Base-by-base conservation (phyloP, 2,797 vertebrate genomes). In the Diglossa cyanea region DNA sequence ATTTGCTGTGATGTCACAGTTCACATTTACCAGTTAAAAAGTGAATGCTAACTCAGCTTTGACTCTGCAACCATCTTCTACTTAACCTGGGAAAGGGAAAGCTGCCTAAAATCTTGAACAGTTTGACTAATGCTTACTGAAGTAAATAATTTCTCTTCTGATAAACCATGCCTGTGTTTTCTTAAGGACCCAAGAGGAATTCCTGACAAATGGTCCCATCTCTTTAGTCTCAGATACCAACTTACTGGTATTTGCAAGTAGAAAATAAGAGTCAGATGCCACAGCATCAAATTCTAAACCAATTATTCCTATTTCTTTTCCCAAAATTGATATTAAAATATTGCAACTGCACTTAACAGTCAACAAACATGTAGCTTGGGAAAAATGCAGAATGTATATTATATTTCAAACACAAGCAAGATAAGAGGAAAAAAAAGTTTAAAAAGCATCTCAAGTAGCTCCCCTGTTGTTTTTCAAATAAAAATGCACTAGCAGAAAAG, bases 381-480 rank as follows among this genome's bases (percentile, higher is more conserved):
- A 83, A 88, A 95, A 90, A 67, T 23, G 58, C 3, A 62, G 42
- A 72, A 83, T 5, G 7, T 19, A 11, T 62, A 72, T 20, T 65
- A 5, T 45, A 85, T 91, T 93, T 77, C 57, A 40, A 77, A 68
- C 20, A 87, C 13, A 50, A 11, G 10, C 17, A 77, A 74, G 33
- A 13, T 35, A 80, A 61, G 33, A 76, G 20, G 47, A 88, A 92
- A 87, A 87, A 14, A 5, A 44, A 79, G 30, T 66, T 81, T 50
- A 25, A 57, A 81, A 94, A 70, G 16, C 55, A 86, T 76, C 70
- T 91, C 55, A 53, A 73, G 60, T 37, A 73, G 73, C 57, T 78
- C 67, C n/a, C 30, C 79, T 37, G 55, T 84, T 88, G 89, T 70
- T 96, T 91, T 86, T 88, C 70, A 81, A 94, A 94, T 86, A 72